Evolutionary conservation across 2,797 vertebrate species (phyloP).

Genomic region (Loriculus beryllinus): DNA sequence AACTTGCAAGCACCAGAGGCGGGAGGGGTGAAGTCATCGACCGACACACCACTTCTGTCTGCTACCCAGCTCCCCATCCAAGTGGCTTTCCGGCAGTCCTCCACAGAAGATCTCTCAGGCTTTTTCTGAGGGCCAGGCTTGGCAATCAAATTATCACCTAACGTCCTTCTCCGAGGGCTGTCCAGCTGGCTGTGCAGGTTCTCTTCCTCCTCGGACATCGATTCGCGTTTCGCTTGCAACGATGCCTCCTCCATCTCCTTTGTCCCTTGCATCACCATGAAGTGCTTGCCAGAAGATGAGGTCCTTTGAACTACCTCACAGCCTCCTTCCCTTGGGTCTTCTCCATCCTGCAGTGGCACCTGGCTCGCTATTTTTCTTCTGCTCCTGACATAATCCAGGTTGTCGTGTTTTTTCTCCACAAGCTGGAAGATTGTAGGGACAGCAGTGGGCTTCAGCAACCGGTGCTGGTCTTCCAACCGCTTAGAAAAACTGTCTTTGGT

Average conservation of each 20-base stretch:
- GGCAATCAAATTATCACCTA: slow-evolving; percentile 15
- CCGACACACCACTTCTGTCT: slow-evolving; percentile 69
- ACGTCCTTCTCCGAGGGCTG: slow-evolving; percentile 38
- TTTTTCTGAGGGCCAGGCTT: slow-evolving; percentile 6
- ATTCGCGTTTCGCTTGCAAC: not conserved
- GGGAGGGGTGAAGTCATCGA: slow-evolving; percentile 74
- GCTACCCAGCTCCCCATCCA: not conserved
- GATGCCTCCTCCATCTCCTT: slow-evolving; percentile 41
- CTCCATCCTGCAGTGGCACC: slow-evolving; percentile 25
- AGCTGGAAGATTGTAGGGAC: slow-evolving; percentile 81
- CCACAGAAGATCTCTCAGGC: not conserved
- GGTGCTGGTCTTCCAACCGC: slow-evolving; percentile 78
- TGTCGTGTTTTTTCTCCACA: slow-evolving; percentile 54
- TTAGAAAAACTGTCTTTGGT: slow-evolving; percentile 83
- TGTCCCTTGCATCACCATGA: slow-evolving; percentile 2
- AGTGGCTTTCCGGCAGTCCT: not conserved
- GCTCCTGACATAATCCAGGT: slow-evolving; percentile 65
- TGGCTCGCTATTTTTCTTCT: slow-evolving; percentile 62
- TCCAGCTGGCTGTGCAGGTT: slow-evolving; percentile 5
- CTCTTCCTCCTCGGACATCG: not conserved
- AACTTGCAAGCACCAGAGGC: slow-evolving; percentile 78
- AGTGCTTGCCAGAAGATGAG: not conserved
- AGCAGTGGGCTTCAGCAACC: slow-evolving; percentile 77
- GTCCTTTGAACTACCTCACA: slow-evolving; percentile 43
- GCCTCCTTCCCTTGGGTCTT: slow-evolving; percentile 32